Evolutionary conservation across 1,140 invertebrate species (phyloP).

Genomic region (Ooceraea biroi): DNA sequence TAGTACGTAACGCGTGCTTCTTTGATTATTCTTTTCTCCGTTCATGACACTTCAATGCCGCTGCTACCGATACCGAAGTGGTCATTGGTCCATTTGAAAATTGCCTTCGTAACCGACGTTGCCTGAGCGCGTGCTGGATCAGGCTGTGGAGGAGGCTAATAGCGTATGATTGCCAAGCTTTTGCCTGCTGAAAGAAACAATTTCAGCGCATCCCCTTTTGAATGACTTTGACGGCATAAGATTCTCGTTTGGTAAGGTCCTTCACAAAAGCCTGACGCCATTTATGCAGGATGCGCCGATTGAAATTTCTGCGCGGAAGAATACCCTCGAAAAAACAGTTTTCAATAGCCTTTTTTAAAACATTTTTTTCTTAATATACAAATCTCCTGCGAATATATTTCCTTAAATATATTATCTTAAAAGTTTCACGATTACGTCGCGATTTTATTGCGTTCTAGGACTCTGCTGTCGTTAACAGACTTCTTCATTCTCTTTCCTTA

Average conservation of each 20-base stretch:
- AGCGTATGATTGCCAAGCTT: slow-evolving; percentile 60
- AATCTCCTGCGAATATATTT: too few species aligned
- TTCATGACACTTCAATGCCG: slow-evolving; percentile 40
- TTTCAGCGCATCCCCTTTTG: slow-evolving; percentile 30
- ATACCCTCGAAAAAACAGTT: neutral
- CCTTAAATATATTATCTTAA: too few species aligned
- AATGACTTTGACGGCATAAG: slow-evolving; percentile 49
- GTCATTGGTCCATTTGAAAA: slow-evolving; percentile 55
- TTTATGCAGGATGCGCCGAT: slow-evolving; percentile 24
- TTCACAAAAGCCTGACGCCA: slow-evolving; percentile 32
- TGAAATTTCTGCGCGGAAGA: slow-evolving; percentile 33
- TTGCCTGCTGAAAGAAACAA: slow-evolving; percentile 57
- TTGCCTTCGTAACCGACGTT: slow-evolving; percentile 46
- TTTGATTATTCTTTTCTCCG: slow-evolving; percentile 46
- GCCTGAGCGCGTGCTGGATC: slow-evolving; percentile 60
- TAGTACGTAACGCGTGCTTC: slow-evolving; percentile 10
- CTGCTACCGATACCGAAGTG: slow-evolving; percentile 36
- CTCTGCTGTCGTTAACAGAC: slow-evolving; percentile 2
- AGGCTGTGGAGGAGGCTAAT: slow-evolving; percentile 55
- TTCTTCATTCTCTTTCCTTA: neutral
- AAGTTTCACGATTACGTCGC: too few species aligned
- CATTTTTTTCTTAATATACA: neutral
- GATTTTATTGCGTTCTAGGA: neutral
- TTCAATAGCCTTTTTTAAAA: neutral
- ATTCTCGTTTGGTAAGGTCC: slow-evolving; percentile 43